phyloP scores from a whole-genome alignment of 2,113 vertebrate genomes.

The Gopherus flavomarginatus region DNA sequence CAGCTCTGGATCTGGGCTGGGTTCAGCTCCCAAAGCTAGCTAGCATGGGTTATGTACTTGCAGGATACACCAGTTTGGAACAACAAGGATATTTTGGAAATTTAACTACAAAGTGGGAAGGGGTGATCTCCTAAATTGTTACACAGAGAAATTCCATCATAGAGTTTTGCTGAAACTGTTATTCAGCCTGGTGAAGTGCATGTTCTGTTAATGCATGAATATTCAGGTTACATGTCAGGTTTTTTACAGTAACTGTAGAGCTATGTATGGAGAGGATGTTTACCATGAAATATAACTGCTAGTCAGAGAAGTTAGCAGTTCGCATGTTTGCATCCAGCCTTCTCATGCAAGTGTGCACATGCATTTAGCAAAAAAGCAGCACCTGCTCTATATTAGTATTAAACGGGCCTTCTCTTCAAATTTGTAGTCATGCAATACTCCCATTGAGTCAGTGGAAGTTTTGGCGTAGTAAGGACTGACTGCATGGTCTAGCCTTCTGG shows the following conservation, averaged over 20 bases:
- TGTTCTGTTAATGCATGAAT: background rate
- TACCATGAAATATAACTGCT: background rate
- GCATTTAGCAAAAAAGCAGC: background rate
- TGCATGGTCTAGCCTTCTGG: background rate
- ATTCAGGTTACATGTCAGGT: background rate
- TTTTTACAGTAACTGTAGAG: background rate
- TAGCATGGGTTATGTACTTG: background rate
- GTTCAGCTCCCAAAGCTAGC: constrained; percentile 33
- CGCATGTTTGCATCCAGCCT: constrained; percentile 11
- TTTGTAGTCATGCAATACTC: background rate
- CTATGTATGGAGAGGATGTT: background rate
- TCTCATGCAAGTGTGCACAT: background rate
- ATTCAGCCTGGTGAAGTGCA: constrained; percentile 10
- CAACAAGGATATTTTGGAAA: constrained; percentile 7
- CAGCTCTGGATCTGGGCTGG: background rate
- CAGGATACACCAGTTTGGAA: background rate
- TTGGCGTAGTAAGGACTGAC: background rate
- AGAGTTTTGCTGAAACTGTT: background rate
- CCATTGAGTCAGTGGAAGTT: background rate
- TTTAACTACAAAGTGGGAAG: background rate
- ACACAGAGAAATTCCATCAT: background rate
- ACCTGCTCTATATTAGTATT: background rate
- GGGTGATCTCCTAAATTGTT: background rate
- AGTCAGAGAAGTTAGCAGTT: background rate
- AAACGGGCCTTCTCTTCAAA: background rate